These are phyloP conservation scores for Pseudorhombus dupliciocellatus DNA, from an alignment of 2,113 vertebrate species.

Conservation along the genomic window DNA sequence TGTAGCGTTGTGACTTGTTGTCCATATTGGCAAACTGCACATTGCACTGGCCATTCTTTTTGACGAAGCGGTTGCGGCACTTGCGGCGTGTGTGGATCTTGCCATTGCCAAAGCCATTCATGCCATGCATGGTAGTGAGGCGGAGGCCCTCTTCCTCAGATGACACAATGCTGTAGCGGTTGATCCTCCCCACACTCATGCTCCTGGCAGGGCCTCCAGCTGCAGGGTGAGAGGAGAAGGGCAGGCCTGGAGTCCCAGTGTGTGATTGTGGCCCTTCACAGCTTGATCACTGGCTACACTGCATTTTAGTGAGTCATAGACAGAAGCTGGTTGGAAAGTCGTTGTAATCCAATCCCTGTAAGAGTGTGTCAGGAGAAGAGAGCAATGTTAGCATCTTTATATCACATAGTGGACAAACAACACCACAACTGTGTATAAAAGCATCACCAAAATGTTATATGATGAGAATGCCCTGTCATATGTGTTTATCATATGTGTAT, in stretches of 20 bases:
- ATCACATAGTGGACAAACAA: not conserved
- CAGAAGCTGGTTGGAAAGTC: slow-evolving; percentile 44
- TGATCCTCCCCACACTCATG: slow-evolving; percentile 90
- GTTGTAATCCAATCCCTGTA: slow-evolving; percentile 63
- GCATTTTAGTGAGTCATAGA: slow-evolving; percentile 63
- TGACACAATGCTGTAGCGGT: slow-evolving; percentile 96
- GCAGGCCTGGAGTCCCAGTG: slow-evolving; percentile 54
- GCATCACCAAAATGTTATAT: not conserved
- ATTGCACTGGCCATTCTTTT: slow-evolving; percentile 97
- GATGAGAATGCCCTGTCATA: not conserved
- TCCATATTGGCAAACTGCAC: slow-evolving; percentile 98
- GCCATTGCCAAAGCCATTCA: slow-evolving; percentile 96
- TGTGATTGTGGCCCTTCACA: slow-evolving; percentile 63
- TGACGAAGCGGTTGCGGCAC: slow-evolving; percentile 95
- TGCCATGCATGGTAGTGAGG: slow-evolving; percentile 94
- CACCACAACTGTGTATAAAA: slow-evolving; percentile 16
- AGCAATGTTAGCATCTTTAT: slow-evolving; percentile 41
- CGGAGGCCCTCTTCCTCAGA: slow-evolving; percentile 94
- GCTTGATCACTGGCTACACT: slow-evolving; percentile 55
- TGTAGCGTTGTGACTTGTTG: slow-evolving; percentile 93
- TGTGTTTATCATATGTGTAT: not conserved
- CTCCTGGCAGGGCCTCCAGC: slow-evolving; percentile 72
- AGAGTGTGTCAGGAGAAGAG: slow-evolving; percentile 48
- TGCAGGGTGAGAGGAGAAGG: slow-evolving; percentile 50
- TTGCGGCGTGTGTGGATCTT: slow-evolving; percentile 95